Percentiles rank a stretch among this genome's conserved stretches.
phyloP scores from a whole-genome alignment of 2,797 vertebrate species.

The Aldrovandia affinis region DNA sequence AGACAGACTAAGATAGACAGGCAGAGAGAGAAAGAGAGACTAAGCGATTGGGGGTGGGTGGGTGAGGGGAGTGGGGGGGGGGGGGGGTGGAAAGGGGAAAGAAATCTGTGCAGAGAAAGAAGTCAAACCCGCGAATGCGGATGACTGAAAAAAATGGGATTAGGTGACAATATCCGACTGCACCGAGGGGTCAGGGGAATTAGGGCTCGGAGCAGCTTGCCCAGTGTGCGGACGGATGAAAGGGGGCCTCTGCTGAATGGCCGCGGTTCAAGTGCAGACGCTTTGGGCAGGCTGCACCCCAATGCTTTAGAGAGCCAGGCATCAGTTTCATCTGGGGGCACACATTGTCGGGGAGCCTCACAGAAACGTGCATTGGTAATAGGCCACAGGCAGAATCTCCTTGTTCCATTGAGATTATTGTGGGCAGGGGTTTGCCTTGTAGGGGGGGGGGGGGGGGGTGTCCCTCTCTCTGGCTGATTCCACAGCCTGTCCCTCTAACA shows the following conservation, averaged over 20 bases:
- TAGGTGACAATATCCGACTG: slow-evolving; percentile 82
- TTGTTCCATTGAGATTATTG: slow-evolving; percentile 49
- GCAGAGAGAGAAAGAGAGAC: slow-evolving; percentile 67
- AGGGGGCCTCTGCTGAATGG: slow-evolving; percentile 71
- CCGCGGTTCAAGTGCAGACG: slow-evolving; percentile 75
- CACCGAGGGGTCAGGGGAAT: slow-evolving; percentile 78
- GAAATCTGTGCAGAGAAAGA: slow-evolving; percentile 75
- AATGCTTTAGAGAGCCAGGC: slow-evolving; percentile 66
- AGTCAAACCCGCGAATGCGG: slow-evolving; percentile 81
- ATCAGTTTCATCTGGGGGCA: slow-evolving; percentile 68
- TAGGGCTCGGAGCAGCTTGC: slow-evolving; percentile 75
- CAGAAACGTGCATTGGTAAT: slow-evolving; percentile 43
- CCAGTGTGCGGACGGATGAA: slow-evolving; percentile 77
- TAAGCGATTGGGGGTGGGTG: slow-evolving; percentile 55
- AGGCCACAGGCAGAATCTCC: slow-evolving; percentile 51
- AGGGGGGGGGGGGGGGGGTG: slow-evolving; percentile 1
- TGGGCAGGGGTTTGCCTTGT: slow-evolving; percentile 9
- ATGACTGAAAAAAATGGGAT: slow-evolving; percentile 78
- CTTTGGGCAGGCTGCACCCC: slow-evolving; percentile 68
- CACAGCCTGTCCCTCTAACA: slow-evolving; percentile 36
- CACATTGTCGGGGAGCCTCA: slow-evolving; percentile 37
- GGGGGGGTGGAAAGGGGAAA: slow-evolving; percentile 66
- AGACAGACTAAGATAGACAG: slow-evolving; percentile 44
- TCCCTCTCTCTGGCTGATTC: slow-evolving; percentile 30
- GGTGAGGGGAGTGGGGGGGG: slow-evolving; percentile 72